Evolutionary conservation across 2,888 invertebrate species (phyloP).

Genomic region (Drosophila nigritarsus): DNA sequence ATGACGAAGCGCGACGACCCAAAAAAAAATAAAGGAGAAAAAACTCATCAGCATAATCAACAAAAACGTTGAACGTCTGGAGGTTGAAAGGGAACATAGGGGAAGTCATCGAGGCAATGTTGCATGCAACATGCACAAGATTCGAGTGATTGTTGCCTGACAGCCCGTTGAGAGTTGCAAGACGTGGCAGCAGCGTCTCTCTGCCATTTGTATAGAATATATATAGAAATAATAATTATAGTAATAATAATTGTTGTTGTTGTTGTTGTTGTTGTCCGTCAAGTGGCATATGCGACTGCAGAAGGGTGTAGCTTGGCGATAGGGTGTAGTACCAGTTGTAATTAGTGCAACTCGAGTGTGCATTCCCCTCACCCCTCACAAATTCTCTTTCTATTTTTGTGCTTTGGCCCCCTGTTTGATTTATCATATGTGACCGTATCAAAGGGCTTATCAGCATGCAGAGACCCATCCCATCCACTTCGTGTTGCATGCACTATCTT

Average conservation of each 20-base stretch:
- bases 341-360: constrained; percentile 41
- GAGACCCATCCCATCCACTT: constrained; percentile 47
- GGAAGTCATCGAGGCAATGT: constrained; percentile 44
- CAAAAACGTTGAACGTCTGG: constrained; percentile 16
- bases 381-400: not conserved
- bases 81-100: constrained; percentile 3
- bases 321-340: constrained; percentile 19
- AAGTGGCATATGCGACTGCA: constrained; percentile 48
- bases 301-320: not conserved
- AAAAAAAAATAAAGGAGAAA: constrained; percentile 29
- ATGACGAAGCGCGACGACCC: constrained; percentile 49
- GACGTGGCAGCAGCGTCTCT: constrained; percentile 1
- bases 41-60: constrained; percentile 79
- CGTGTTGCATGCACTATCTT: constrained; percentile 66
- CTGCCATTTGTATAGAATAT: constrained; percentile 19
- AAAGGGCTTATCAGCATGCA: constrained; percentile 54
- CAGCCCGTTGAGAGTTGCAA: constrained; percentile 57
- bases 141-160: constrained; percentile 66
- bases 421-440: constrained; percentile 22
- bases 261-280: constrained; percentile 56
- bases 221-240: constrained; percentile 30
- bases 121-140: constrained; percentile 77
- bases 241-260: constrained; percentile 36
- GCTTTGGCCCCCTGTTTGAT: constrained; percentile 14
- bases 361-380: not conserved